Evolutionary conservation across 2,888 invertebrate genomes (phyloP), one percentile per base, ranked within the genome.

Genomic region (Pammene aurita): DNA sequence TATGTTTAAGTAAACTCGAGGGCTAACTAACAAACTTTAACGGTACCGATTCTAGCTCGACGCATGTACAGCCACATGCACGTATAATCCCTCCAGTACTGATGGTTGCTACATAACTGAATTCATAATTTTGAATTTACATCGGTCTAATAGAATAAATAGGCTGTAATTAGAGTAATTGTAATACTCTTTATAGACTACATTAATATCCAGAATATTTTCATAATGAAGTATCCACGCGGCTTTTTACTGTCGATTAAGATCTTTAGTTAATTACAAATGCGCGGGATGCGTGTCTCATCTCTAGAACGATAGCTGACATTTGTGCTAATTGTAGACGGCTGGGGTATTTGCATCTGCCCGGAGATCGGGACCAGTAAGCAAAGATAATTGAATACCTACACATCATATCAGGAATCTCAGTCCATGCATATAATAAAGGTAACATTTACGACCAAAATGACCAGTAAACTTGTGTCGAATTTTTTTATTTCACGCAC

Each of bases 301-400:
- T 66, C 70, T 70, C 55, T 16, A 26, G 38, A 63, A 41, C 26
- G 58, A 63, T 35, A 44, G 58, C 38, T 61, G 66, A 61, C 66
- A 70, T 66, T 70, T 70, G 41, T 62, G 54, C 67, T 62, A 71
- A 70, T 55, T 67, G 70, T 50, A 26, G 18, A 67, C 63, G 52
- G 63, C 54, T 66, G 54, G n/a, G 34, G 7, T 7, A 34, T 34
- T 7, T 35, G 34, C 54, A n/a, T 34, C n/a, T 54, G 54, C n/a
- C n/a, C n/a, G 2, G 0, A 73, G 65, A 68, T 71, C 72, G 71
- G 71, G 67, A 66, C 67, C 56, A n/a, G n/a, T 42, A 50, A 35
- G 7, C 35, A 35, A 5, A 7, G 5, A 35, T 4, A 5, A 9
- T 38, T 38, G 1, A 1, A 1, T 7, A 38, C 38, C 38, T 9